Base-by-base conservation (phyloP, 1,140 invertebrate genomes). In the Asobara japonica region DNA sequence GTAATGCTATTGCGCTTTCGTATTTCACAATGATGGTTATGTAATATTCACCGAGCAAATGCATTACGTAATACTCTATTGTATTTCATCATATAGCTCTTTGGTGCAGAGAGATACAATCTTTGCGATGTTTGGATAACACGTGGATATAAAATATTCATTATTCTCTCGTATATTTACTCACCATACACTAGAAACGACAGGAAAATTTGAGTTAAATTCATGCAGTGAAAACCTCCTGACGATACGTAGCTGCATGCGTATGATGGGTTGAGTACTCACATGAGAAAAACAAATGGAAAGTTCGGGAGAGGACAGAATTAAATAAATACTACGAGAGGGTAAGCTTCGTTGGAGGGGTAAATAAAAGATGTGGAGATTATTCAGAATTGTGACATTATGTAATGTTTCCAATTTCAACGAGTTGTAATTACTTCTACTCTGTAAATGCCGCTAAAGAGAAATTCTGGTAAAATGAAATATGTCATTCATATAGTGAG, bases 181-280 rank as follows among this genome's bases (percentile, higher is more conserved):
- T 73, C 69, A 65, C 62, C 61, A 69, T 61, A 73, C 66, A 66
- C 20, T 69, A 22, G 38, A 51, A 69, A 64, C 36, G 65, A 60
- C 60, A 33, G 36, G 67, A 69, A 69, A 73, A 72, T 73, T 73
- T 73, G 41, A 69, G 69, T 69, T 73, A 69, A 56, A 56, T 56
- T 56, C 22, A 56, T 56, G 18, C 22, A 25, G 51, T 56, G 51
- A 18, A 56, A 56, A 56, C 51, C 2, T 25, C 51, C 18, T 18
- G 51, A 25, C 7, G 20, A 22, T 56, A 56, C 22, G 51, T 18
- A 25, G 51, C n/a, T 56, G 18, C 51, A 22, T 45, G 51, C 51
- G 22, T 45, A 25, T 22, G 51, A 25, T 56, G 51, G 18, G 18
- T 56, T 56, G 7, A 27, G 22, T 56, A 27, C 51, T 56, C 13